Evolutionary conservation across 2,797 vertebrate species (phyloP).

Genomic region (Astyanax mexicanus): DNA sequence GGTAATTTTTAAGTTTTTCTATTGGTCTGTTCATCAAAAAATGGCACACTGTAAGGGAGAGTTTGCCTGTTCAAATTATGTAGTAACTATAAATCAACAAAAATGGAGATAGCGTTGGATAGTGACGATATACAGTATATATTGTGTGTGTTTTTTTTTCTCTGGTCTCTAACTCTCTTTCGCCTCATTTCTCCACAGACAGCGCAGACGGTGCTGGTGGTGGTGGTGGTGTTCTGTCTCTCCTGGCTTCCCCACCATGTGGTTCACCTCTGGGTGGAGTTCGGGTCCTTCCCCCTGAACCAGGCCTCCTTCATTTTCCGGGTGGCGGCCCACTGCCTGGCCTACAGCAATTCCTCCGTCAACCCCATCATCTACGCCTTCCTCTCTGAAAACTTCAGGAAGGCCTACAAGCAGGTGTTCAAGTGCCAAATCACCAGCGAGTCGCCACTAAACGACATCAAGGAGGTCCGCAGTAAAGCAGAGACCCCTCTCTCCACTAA

Average conservation of each 20-base stretch:
- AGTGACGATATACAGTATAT: too few species aligned
- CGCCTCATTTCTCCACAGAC: conserved; percentile 77
- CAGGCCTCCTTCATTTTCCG: conserved; percentile 92
- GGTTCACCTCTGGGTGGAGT: conserved; percentile 93
- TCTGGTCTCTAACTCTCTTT: neutral
- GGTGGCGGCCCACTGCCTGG: conserved; percentile 91
- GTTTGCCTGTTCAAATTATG: too few species aligned
- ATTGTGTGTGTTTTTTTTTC: too few species aligned
- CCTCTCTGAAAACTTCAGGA: conserved; percentile 96
- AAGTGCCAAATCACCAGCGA: conserved; percentile 79
- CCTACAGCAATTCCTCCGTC: conserved; percentile 96
- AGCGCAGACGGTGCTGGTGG: conserved; percentile 95
- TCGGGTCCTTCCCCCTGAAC: conserved; percentile 92
- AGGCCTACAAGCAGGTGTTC: conserved; percentile 96
- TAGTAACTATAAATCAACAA: too few species aligned
- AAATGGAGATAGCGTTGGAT: too few species aligned
- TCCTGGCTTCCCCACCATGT: conserved; percentile 97
- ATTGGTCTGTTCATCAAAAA: too few species aligned
- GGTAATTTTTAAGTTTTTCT: too few species aligned
- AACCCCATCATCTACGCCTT: conserved; percentile 98
- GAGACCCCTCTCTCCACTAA: conserved; percentile 91
- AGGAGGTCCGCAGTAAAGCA: conserved; percentile 84
- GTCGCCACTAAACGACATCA: conserved; percentile 78
- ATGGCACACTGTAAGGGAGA: too few species aligned
- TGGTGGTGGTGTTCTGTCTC: conserved; percentile 96